Conservation (phyloP, 2,888 invertebrate species). For the Syrista parreyssii region DNA sequence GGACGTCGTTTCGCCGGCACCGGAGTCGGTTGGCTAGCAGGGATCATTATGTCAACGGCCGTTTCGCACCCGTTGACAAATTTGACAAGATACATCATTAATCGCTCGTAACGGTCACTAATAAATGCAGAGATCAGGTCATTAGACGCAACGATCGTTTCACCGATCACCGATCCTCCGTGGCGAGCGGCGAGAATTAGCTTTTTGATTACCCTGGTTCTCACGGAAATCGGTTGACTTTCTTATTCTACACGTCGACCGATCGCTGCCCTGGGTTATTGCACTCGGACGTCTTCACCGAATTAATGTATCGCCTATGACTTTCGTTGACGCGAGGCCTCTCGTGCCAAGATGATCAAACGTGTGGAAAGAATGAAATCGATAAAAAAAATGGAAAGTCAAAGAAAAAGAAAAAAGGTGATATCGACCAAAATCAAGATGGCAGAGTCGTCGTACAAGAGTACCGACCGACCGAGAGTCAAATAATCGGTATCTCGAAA, state of each 20-base stretch:
- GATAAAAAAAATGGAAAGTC: neutral
- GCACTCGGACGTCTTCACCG: neutral
- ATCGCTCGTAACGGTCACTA: slow-evolving; percentile 59
- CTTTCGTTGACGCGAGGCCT: neutral
- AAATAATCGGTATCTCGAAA: neutral
- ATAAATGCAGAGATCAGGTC: slow-evolving; percentile 63
- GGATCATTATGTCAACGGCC: slow-evolving; percentile 25
- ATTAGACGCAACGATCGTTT: slow-evolving; percentile 54
- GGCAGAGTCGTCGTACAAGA: neutral
- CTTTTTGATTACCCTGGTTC: slow-evolving; percentile 59
- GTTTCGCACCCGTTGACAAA: slow-evolving; percentile 62
- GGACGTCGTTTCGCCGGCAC: slow-evolving; percentile 4
- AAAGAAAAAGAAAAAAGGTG: neutral
- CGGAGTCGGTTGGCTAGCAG: neutral
- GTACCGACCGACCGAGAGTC: neutral
- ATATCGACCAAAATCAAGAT: neutral
- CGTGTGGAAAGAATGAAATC: neutral
- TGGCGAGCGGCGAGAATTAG: slow-evolving; percentile 39
- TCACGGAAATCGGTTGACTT: slow-evolving; percentile 46
- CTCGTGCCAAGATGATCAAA: neutral
- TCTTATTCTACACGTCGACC: neutral
- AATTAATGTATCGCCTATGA: neutral
- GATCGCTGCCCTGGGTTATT: neutral
- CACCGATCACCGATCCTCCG: slow-evolving; percentile 37
- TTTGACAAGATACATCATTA: slow-evolving; percentile 62